phyloP scores from a whole-genome alignment of 2,113 vertebrate genomes.

The Trichechus manatus region DNA sequence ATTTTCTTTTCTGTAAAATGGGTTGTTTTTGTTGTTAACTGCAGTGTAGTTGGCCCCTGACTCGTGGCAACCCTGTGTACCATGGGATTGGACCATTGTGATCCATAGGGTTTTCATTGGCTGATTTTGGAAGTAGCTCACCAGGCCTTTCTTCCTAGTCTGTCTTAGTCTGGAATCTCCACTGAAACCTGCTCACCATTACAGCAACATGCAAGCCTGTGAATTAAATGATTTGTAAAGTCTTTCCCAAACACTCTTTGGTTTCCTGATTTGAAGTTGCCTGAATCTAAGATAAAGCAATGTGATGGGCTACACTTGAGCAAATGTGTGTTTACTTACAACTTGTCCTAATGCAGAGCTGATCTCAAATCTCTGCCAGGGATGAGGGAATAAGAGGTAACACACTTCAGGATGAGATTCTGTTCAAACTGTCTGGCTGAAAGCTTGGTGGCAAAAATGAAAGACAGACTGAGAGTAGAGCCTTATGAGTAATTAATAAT shows the following conservation, averaged over 20 bases:
- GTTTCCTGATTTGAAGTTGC: constrained; percentile 8
- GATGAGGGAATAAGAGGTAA: constrained; percentile 9
- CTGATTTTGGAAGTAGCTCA: too few relatives aligned
- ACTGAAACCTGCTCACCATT: too few relatives aligned
- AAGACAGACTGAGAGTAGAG: constrained; percentile 70
- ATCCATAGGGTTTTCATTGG: too few relatives aligned
- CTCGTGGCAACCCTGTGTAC: too few relatives aligned
- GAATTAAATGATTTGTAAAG: not conserved
- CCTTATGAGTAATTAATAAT: constrained; percentile 28
- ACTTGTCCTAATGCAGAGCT: constrained; percentile 63
- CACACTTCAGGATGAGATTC: constrained; percentile 63
- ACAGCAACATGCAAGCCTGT: not conserved
- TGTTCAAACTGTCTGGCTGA: constrained; percentile 54
- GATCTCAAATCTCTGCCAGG: constrained; percentile 71
- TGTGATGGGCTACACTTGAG: not conserved
- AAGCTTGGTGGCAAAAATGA: constrained; percentile 49
- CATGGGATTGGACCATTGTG: too few relatives aligned
- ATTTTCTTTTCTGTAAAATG: not conserved
- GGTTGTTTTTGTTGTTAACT: too few relatives aligned
- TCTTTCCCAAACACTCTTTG: not conserved
- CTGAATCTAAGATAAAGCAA: not conserved
- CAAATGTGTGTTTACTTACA: constrained; percentile 68
- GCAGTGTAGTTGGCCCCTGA: too few relatives aligned
- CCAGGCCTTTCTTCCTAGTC: too few relatives aligned
- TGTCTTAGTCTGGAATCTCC: too few relatives aligned